Conservation (phyloP, 2,888 invertebrate species). For the Choristoneura rosaceana region DNA sequence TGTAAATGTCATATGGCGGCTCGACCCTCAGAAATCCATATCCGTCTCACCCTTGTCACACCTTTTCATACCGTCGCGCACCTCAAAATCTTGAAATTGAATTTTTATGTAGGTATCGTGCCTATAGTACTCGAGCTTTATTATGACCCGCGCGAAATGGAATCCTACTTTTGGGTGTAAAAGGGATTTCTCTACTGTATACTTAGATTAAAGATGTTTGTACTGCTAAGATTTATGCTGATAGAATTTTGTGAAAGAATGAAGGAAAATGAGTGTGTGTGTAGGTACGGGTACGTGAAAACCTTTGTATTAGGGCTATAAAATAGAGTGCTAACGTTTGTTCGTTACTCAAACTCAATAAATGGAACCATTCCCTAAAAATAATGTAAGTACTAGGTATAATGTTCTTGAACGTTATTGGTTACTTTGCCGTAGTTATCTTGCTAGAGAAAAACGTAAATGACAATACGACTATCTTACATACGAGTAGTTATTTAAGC, state of each 20-base stretch:
- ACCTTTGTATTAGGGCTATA: neutral
- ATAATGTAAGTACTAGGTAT: neutral
- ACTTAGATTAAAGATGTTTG: constrained; percentile 39
- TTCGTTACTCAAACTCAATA: neutral
- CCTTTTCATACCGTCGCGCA: constrained; percentile 35
- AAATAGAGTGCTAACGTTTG: neutral
- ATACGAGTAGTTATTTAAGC: too few relatives aligned
- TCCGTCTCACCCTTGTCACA: constrained; percentile 38
- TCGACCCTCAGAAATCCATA: constrained; percentile 35
- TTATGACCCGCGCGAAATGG: constrained; percentile 33
- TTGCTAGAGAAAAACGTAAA: too few relatives aligned
- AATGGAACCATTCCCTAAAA: neutral
- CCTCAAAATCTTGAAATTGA: constrained; percentile 42
- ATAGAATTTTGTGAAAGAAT: constrained; percentile 18
- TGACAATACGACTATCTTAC: too few relatives aligned
- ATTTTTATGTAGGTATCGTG: constrained; percentile 36
- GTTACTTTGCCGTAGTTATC: too few relatives aligned
- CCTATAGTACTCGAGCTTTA: constrained; percentile 23
- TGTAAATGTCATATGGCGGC: constrained; percentile 39
- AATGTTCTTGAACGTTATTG: too few relatives aligned
- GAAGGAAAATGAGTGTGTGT: constrained; percentile 3
- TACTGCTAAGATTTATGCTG: constrained; percentile 16
- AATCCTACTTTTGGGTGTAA: constrained; percentile 36
- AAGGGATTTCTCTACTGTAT: constrained; percentile 32
- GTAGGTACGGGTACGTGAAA: neutral